Evolutionary conservation across 2,888 invertebrate species (phyloP), one percentile per base, ranked within the genome.

Genomic region (Chydorus sphaericus): DNA sequence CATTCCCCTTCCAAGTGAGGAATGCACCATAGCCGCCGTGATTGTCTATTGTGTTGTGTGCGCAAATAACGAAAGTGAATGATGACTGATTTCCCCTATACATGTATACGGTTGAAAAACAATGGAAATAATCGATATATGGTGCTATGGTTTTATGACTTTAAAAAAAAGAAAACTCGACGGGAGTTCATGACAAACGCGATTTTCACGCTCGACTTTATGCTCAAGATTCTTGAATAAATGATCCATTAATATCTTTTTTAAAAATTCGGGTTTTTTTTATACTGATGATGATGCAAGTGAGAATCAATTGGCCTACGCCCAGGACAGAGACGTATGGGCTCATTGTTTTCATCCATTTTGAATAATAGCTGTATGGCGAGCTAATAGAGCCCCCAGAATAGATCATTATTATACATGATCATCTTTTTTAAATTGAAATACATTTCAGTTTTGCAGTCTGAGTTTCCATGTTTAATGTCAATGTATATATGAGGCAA

Each of bases 101-200:
- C n/a, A n/a, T n/a, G n/a, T n/a, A n/a, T n/a, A n/a, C n/a, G n/a
- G n/a, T n/a, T n/a, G n/a, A n/a, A n/a, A n/a, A n/a, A n/a, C n/a
- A n/a, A n/a, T n/a, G n/a, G n/a, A n/a, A n/a, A n/a, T n/a, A n/a
- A n/a, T n/a, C n/a, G n/a, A n/a, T n/a, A n/a, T n/a, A n/a, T n/a
- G n/a, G n/a, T n/a, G n/a, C n/a, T n/a, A n/a, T n/a, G n/a, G n/a
- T n/a, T n/a, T n/a, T n/a, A n/a, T n/a, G n/a, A n/a, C n/a, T n/a
- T n/a, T n/a, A n/a, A n/a, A n/a, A 11, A 39, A 39, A 39, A 18
- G 23, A 11, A 39, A 18, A 39, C 44, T 44, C 44, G 44, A 28
- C 44, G 44, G 44, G 44, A 44, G 44, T 44, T 44, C 44, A 44
- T 44, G 44, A 44, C 44, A 44, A 28, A 44, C 44, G 44, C n/a